Evolutionary conservation across 2,113 vertebrate genomes (phyloP).

Genomic region (Nycticryphes semicollaris): DNA sequence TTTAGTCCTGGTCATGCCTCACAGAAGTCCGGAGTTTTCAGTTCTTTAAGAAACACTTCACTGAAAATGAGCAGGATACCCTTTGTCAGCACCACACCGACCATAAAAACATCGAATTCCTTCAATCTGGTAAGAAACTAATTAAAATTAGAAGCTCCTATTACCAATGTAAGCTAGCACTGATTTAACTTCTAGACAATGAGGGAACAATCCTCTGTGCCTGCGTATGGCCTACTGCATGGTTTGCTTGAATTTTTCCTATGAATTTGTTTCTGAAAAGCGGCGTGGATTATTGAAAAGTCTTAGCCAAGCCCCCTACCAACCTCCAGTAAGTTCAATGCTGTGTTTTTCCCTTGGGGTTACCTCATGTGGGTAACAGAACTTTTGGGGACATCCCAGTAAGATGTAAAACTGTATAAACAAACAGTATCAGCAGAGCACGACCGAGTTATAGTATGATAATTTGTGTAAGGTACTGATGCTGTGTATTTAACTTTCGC

Average conservation of each 20-base stretch:
- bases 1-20: not conserved
- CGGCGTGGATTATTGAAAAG: not conserved
- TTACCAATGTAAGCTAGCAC: not conserved
- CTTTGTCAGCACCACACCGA: not conserved
- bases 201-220: not conserved
- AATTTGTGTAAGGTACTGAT: not conserved
- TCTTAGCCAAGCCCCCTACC: not conserved
- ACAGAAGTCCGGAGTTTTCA: not conserved
- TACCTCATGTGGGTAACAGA: too few species aligned
- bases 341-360: not conserved
- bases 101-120: not conserved
- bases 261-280: not conserved
- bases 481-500: not conserved
- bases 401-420: not conserved
- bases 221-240: not conserved
- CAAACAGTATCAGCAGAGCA: not conserved
- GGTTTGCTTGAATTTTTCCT: not conserved
- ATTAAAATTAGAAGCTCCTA: not conserved
- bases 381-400: not conserved
- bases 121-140: not conserved
- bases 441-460: rapidly evolving
- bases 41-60: not conserved
- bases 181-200: not conserved
- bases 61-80: not conserved
- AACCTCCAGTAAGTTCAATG: not conserved